Conservation (phyloP, 37 sponge, comb jelly and placozoan species). For the Chondrosia reniformis region DNA sequence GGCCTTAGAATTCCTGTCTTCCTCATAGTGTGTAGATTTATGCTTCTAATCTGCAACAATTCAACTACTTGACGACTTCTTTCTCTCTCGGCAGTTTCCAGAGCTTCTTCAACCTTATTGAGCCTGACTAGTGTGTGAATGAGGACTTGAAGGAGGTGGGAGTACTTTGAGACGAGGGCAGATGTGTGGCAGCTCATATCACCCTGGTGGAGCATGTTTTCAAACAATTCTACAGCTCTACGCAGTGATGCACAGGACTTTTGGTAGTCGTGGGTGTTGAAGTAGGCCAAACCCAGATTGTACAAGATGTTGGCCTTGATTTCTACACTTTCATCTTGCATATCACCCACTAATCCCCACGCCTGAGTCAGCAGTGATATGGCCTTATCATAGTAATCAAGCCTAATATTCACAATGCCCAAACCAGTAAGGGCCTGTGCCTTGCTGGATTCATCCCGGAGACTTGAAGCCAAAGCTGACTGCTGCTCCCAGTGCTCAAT, state of each 20-base stretch:
- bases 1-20: constrained; percentile 59
- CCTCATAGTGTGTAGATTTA: constrained; percentile 50
- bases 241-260: constrained; percentile 58
- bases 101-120: constrained; percentile 74
- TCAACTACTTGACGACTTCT: constrained; percentile 64
- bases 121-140: constrained; percentile 70
- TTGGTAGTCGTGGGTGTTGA: constrained; percentile 60
- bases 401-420: constrained; percentile 72
- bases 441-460: constrained; percentile 46
- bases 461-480: constrained; percentile 45
- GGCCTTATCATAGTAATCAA: constrained; percentile 52
- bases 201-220: constrained; percentile 50
- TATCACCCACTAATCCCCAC: constrained; percentile 48
- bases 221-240: constrained; percentile 72
- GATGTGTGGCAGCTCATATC: constrained; percentile 21
- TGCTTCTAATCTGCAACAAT: constrained; percentile 49
- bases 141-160: constrained; percentile 78
- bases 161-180: constrained; percentile 47
- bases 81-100: constrained; percentile 88
- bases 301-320: constrained; percentile 84
- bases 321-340: constrained; percentile 34
- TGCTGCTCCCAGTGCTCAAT: constrained; percentile 71
- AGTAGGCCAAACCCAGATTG: constrained; percentile 80
- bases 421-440: constrained; percentile 72
- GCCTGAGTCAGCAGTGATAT: constrained; percentile 78